Base-by-base conservation (phyloP, 2,888 invertebrate genomes). In the Oithona nana region DNA sequence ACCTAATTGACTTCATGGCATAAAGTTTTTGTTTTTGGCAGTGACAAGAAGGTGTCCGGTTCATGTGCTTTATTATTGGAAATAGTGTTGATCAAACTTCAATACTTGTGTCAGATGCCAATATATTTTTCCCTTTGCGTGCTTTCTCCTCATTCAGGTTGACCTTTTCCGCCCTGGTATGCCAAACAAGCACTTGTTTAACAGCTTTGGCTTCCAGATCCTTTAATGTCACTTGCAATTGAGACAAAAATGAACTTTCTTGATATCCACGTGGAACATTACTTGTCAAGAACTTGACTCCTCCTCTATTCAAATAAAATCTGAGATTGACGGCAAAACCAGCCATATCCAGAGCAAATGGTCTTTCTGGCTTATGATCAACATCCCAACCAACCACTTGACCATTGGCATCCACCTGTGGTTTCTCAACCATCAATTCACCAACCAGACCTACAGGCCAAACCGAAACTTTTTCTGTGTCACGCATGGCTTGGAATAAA, bases 341-440 rank as follows among this genome's bases (percentile, higher is more conserved):
- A 0, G 97, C 97, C 97, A 98, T 98, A 71, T 98, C 97, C 39
- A 94, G 82, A 0, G 97, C 93, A 76, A 95, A 98, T 0, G 87
- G 84, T 65, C 97, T 77, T 68, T 88, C 83, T 0, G 92, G 86
- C 69, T 86, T 84, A 88, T 92, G 95, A 1, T 82, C 85, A 0
- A 84, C 83, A 68, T 79, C 80, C 72, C 81, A 86, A 13, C 80
- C 80, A 16, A 72, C 72, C 3, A 83, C 80, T 69, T 76, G 78
- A 0, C 61, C 28, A 22, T 28, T 22, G 3, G 30, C 20, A 49
- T 28, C 39, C 1, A 64, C 64, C 26, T 58, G 65, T 1, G 97
- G 95, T 70, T 83, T 81, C 73, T 98, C 97, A 0, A 92, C 93
- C 74, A 88, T 81, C 71, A 95, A 77, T 1, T 93, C 92, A 8